Conservation (phyloP, 2,797 vertebrate genomes). For the Lepus townsendii region DNA sequence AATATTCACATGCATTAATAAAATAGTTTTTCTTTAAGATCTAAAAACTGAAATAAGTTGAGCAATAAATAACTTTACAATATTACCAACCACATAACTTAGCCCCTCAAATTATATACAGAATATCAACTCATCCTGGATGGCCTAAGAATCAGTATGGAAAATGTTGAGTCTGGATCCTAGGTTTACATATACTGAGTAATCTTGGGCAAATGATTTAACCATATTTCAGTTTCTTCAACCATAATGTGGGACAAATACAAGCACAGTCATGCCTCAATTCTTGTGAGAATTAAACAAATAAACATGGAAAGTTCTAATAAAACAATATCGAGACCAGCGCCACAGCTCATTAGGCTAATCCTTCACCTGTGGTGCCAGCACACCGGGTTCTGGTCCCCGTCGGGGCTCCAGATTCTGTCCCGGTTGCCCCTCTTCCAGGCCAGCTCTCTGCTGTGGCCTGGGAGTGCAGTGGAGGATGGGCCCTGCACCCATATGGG, state of each 20-base stretch:
- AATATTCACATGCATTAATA: not conserved
- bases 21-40: not conserved
- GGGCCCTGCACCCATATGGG: too few species aligned
- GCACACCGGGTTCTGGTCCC: too few species aligned
- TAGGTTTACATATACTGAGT: not conserved
- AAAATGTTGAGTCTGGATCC: not conserved
- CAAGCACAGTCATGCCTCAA: not conserved
- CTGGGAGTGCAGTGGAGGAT: too few species aligned
- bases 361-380: too few species aligned
- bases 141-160: not conserved
- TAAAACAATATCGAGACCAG: not conserved
- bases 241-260: not conserved
- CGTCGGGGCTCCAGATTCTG: too few species aligned
- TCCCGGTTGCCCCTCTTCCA: too few species aligned
- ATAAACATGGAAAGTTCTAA: not conserved
- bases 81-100: constrained; percentile 18
- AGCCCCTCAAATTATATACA: not conserved
- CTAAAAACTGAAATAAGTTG: constrained; percentile 1
- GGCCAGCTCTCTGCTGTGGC: too few species aligned
- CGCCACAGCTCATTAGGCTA: too few species aligned
- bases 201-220: not conserved
- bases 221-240: not conserved
- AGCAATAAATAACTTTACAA: not conserved
- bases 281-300: constrained; percentile 35
- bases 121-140: not conserved